phyloP scores from a whole-genome alignment of 2,888 invertebrate species.

The Heliconius sara region DNA sequence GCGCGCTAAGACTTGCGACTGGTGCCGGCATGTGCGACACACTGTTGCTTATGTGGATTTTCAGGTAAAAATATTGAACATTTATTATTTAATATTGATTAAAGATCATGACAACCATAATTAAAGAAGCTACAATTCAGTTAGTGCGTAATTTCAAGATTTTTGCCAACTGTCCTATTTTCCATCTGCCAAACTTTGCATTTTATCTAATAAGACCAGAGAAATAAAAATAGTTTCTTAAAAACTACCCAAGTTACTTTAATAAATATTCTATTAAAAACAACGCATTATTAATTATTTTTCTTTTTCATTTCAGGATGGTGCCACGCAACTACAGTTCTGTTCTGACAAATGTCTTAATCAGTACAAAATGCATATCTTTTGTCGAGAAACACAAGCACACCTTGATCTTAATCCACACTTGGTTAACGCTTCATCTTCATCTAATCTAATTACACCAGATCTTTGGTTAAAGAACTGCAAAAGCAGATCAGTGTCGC shows the following conservation, averaged over 20 bases:
- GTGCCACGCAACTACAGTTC: conserved; percentile 95
- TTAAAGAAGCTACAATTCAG: no score
- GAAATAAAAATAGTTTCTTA: no score
- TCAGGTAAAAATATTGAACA: conserved; percentile 78
- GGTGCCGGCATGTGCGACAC: conserved; percentile 95
- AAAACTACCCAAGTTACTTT: no score
- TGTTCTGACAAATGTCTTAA: conserved; percentile 96
- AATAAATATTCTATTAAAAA: not conserved
- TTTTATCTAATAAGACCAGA: no score
- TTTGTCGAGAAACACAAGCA: conserved; percentile 96
- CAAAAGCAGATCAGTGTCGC: conserved; percentile 86
- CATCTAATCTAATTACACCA: conserved; percentile 90
- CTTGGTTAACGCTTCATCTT: conserved; percentile 80
- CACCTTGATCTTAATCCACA: conserved; percentile 94
- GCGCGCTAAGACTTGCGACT: conserved; percentile 95
- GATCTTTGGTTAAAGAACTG: conserved; percentile 95
- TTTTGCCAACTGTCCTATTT: no score
- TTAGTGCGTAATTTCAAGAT: no score
- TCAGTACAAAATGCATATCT: conserved; percentile 98
- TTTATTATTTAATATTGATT: no score
- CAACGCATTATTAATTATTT: not conserved
- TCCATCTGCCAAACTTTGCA: no score
- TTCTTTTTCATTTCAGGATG: conserved; percentile 85
- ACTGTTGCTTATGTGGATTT: conserved; percentile 96
- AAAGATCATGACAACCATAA: no score